Base-by-base conservation (phyloP, 1,140 invertebrate genomes). In the Trichonephila clavata region DNA sequence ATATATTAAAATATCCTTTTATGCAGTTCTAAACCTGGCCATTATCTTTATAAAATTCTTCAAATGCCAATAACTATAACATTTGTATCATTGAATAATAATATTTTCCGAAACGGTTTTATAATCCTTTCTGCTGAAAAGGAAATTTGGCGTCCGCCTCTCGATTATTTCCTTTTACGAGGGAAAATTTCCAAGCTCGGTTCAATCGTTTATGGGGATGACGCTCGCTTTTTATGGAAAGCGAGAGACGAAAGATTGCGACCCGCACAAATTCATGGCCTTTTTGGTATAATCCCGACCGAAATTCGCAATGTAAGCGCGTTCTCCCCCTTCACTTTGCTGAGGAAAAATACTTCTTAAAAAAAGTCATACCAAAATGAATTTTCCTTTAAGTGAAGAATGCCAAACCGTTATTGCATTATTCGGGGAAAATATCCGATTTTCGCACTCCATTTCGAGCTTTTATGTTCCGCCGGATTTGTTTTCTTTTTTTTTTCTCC, bases 381-480 rank as follows among this genome's bases (percentile, higher is more conserved):
- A 87, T 61, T 87, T 39, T 24, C 50, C 86, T n/a, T 87, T 87
- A 63, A 87, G 60, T 60, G 57, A 87, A 63, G 60, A 63, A 21
- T 63, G 20, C 59, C 86, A 39, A 65, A 61, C 86, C 60, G 86
- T 87, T 87, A 87, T 87, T 87, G 86, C 86, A 39, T 43, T 24
- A 87, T 87, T 87, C 50, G 86, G 21, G 60, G 43, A 39, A 65
- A 60, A 65, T 87, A 87, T 87, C 86, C 57, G 59, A 60, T 63
- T 57, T 87, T 87, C 32, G 86, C 86, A 87, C 86, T 63, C 57
- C 86, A 87, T 87, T 87, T 60, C 86, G 57, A 7, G 57, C 86
- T 87, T 63, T 87, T 87, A 65, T 87, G 86, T 87, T 87, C 24
- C 60, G 60, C 59, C n/a, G 60, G 86, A 65, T 87, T 87, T 87